Evolutionary conservation across 2,113 vertebrate genomes (phyloP), one percentile per base, ranked within the genome.

Genomic region (Oxygymnocypris stewartii): DNA sequence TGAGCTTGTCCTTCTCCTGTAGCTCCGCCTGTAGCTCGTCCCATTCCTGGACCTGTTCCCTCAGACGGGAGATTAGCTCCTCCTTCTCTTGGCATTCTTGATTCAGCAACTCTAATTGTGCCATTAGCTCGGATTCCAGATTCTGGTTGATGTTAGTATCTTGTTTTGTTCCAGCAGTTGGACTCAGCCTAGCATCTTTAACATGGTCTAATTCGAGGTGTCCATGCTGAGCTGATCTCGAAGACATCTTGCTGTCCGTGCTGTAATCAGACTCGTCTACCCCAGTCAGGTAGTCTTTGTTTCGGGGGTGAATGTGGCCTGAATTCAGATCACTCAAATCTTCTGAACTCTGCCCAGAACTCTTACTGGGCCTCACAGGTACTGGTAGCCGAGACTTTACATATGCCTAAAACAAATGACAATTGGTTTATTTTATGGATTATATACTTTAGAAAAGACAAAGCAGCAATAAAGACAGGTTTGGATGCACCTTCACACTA

Each of bases 361-460:
- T 87, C 11, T 80, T 90, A 63, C 88, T 90, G 11, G 89, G 77
- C 59, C 93, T 96, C 11, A 96, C n/a, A 7, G 90, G 95, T 88
- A 99, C 75, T 0, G 97, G 97, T 65, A 99, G 90, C 47, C 95
- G 95, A 6, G 97, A 99, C 89, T 90, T 97, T 88, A 90, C 92
- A 54, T 67, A 88, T 8, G 89, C 87, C 97, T 98, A 84, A 20
- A 93, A 28, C 75, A 14, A 18, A 4, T 1, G 84, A 75, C 85
- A 87, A 89, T 61, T 10, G 3, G 57, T n/a, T 61, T 78, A 0
- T 16, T 3, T 9, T 7, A 54, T n/a, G 35, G 63, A n/a, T 9
- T 8, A 75, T 57, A 11, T 51, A 35, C 57, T 35, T 78, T 49
- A 7, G 61, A 31, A 18, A 86, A 65, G 20, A 84, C 11, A 57